Conservation (phyloP, 2,113 vertebrate species). For the Chlorodrepanis virens region DNA sequence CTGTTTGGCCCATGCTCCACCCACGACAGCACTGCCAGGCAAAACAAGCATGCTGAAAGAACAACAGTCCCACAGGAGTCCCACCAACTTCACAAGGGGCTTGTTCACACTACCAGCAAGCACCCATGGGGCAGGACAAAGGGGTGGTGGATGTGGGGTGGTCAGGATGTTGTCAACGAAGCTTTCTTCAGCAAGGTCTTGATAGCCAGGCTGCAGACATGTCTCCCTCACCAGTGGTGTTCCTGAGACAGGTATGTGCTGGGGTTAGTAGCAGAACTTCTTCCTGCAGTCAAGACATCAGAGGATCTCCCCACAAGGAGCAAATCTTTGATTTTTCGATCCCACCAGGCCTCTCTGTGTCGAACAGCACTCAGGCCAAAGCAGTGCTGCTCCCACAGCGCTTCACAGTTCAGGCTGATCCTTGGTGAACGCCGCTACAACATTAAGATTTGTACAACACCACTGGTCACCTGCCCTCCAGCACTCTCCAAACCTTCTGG, state of each 20-base stretch:
- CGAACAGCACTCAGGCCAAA: background rate
- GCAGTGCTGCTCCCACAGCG: background rate
- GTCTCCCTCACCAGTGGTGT: background rate
- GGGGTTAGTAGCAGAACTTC: slow-evolving; percentile 5
- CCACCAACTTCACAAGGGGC: background rate
- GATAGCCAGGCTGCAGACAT: background rate
- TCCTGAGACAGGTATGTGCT: slow-evolving; percentile 30
- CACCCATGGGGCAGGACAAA: background rate
- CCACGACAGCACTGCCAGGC: background rate
- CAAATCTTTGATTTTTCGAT: background rate
- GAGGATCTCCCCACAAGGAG: background rate
- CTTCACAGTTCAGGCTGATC: background rate
- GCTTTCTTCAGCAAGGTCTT: background rate
- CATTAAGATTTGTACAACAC: background rate
- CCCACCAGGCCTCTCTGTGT: background rate
- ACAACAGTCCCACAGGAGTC: background rate
- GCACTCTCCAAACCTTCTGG: background rate
- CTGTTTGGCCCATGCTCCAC: background rate
- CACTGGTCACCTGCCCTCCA: background rate
- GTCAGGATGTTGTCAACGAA: background rate
- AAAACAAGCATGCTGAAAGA: slow-evolving; percentile 7
- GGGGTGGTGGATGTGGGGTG: background rate
- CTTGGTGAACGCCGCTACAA: background rate
- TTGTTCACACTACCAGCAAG: background rate
- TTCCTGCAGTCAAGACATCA: background rate